Evolutionary conservation across 2,797 vertebrate species (phyloP).

Genomic region (Perodicticus potto): DNA sequence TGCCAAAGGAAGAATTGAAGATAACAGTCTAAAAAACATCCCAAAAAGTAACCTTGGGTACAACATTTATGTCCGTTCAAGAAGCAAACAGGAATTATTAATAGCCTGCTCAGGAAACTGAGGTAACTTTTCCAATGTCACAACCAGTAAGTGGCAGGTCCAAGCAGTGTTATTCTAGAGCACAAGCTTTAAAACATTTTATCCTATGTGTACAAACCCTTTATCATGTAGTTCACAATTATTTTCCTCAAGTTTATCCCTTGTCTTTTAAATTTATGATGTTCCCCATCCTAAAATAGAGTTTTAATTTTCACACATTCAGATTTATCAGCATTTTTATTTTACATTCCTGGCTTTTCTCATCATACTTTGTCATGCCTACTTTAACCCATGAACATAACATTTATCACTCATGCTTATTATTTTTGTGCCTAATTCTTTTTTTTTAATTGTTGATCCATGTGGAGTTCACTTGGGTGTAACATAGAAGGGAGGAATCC

Average conservation of each 20-base stretch:
- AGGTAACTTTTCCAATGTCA: background rate
- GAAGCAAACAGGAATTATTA: slow-evolving; percentile 33
- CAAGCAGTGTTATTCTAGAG: background rate
- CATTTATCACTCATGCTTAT: background rate
- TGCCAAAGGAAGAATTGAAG: slow-evolving; percentile 27
- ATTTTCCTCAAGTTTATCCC: background rate
- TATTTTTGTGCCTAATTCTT: background rate
- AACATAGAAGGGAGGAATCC: background rate
- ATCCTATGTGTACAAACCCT: background rate
- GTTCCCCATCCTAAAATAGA: background rate
- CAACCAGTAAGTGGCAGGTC: background rate
- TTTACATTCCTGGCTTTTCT: slow-evolving; percentile 47
- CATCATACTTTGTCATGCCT: background rate
- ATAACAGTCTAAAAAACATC: slow-evolving; percentile 16
- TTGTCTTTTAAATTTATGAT: slow-evolving; percentile 19
- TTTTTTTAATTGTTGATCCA: background rate
- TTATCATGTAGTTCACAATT: background rate
- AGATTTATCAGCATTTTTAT: slow-evolving; percentile 50
- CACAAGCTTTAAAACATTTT: background rate
- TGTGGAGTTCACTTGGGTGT: background rate
- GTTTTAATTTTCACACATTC: slow-evolving; percentile 27
- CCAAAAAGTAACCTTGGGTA: slow-evolving; percentile 9
- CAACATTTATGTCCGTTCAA: slow-evolving; percentile 45
- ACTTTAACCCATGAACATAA: background rate
- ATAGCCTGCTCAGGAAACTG: slow-evolving; percentile 16